These are phyloP conservation scores for Littorina saxatilis DNA, from an alignment of 1,140 invertebrate genomes.

Conservation along the genomic window DNA sequence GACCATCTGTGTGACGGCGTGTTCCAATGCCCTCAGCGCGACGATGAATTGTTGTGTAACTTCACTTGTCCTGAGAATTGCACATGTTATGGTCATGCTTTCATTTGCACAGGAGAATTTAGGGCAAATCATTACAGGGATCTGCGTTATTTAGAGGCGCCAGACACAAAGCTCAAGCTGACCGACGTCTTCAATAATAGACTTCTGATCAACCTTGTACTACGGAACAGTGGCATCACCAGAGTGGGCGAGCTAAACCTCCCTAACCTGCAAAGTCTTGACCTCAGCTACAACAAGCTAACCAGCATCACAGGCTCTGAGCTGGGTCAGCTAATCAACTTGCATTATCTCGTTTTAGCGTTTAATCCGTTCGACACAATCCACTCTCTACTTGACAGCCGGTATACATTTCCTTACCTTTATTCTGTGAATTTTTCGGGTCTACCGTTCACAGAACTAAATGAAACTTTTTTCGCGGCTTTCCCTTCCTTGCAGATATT, in stretches of 20 bases:
- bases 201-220: not conserved
- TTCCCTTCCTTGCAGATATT: not conserved
- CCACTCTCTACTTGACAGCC: not conserved
- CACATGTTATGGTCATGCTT: constrained; percentile 22
- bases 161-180: not conserved
- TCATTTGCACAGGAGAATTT: constrained; percentile 3
- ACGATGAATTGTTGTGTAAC: constrained; percentile 32
- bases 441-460: not conserved
- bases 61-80: constrained; percentile 28
- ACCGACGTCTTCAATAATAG: not conserved
- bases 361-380: not conserved
- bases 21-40: constrained; percentile 33
- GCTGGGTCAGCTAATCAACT: not conserved
- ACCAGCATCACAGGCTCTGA: not conserved
- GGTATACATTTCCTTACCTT: not conserved
- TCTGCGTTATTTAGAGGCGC: not conserved
- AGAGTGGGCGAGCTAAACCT: not conserved
- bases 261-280: constrained; percentile 9
- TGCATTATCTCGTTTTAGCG: not conserved
- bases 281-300: not conserved
- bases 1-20: constrained; percentile 29
- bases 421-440: not conserved
- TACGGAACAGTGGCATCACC: not conserved
- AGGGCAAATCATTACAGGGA: not conserved
- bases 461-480: not conserved